Conservation (phyloP, 2,888 invertebrate genomes). For the Dromius quadrimaculatus region DNA sequence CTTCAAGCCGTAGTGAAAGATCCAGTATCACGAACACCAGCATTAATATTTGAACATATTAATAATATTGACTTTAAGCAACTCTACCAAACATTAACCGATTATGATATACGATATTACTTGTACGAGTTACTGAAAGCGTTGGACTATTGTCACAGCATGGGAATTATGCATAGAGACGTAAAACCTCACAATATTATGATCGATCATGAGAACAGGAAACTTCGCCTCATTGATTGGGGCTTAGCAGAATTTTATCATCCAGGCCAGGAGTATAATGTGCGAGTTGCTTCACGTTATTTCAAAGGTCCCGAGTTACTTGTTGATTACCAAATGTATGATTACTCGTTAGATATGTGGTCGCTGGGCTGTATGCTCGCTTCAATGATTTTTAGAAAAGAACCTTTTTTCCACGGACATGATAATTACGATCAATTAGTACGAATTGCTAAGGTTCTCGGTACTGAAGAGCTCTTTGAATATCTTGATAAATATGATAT, state of each 20-base stretch:
- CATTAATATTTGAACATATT: constrained; percentile 99
- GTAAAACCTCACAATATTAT: constrained; percentile 99
- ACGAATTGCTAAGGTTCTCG: constrained; percentile 98
- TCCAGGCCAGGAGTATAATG: constrained; percentile 99
- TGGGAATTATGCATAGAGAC: constrained; percentile 99
- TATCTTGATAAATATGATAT: constrained; percentile 99
- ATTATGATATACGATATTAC: constrained; percentile 99
- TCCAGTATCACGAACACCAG: constrained; percentile 97
- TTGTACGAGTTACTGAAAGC: constrained; percentile 98
- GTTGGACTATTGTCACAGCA: constrained; percentile 99
- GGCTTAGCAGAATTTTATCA: constrained; percentile 99
- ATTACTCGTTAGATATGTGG: constrained; percentile 99
- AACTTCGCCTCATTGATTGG: constrained; percentile 99
- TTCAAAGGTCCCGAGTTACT: constrained; percentile 99
- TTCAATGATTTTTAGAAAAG: constrained; percentile 99
- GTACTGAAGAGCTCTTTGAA: constrained; percentile 99
- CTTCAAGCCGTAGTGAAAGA: constrained; percentile 99
- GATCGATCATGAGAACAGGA: constrained; percentile 99
- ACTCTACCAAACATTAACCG: constrained; percentile 98
- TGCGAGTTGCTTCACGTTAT: constrained; percentile 98
- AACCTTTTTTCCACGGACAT: constrained; percentile 99
- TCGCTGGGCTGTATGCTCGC: constrained; percentile 99
- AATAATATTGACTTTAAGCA: constrained; percentile 99
- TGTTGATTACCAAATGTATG: constrained; percentile 99
- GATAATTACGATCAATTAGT: constrained; percentile 99